A percentile compares a stretch with the other conserved stretches of the same genome.
phyloP scores from a whole-genome alignment of 2,797 vertebrate species.

The Emys orbicularis region DNA sequence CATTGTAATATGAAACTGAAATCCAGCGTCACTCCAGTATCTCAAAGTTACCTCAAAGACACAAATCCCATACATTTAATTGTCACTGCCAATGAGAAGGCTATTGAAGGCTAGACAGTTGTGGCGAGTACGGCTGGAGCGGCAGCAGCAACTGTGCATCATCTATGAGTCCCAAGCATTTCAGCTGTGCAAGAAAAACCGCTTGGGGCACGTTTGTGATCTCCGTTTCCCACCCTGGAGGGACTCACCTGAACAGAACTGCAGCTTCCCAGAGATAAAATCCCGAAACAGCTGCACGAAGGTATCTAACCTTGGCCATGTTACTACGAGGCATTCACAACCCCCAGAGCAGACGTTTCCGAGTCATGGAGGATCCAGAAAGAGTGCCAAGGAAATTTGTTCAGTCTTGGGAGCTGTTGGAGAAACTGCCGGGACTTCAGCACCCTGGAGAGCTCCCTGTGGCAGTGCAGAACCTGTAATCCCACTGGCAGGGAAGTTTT shows the following conservation, averaged over 20 bases:
- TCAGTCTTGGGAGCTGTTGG: not conserved
- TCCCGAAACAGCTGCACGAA: conserved; percentile 78
- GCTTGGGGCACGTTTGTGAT: not conserved
- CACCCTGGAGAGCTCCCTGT: conserved; percentile 75
- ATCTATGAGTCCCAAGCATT: fast-evolving
- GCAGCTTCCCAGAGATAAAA: conserved; percentile 85
- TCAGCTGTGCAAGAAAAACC: not conserved
- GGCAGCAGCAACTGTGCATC: fast-evolving
- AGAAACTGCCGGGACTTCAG: conserved; percentile 46
- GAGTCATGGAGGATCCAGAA: conserved; percentile 45
- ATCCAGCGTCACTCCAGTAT: not conserved
- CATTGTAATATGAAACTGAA: not conserved
- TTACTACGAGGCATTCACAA: conserved; percentile 23
- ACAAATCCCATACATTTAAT: not conserved
- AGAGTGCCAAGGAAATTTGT: not conserved
- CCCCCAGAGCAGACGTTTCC: conserved; percentile 6
- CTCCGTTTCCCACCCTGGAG: too few species aligned
- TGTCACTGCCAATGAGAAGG: fast-evolving
- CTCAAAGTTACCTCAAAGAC: not conserved
- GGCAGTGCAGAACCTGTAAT: not conserved
- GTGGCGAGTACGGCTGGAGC: fast-evolving
- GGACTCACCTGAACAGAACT: conserved; percentile 82
- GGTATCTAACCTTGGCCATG: conserved; percentile 77
- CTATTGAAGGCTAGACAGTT: not conserved
- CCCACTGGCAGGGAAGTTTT: not conserved